Conservation (phyloP, 37 sponge, comb jelly and placozoan species). For the Aplysina aerophoba region DNA sequence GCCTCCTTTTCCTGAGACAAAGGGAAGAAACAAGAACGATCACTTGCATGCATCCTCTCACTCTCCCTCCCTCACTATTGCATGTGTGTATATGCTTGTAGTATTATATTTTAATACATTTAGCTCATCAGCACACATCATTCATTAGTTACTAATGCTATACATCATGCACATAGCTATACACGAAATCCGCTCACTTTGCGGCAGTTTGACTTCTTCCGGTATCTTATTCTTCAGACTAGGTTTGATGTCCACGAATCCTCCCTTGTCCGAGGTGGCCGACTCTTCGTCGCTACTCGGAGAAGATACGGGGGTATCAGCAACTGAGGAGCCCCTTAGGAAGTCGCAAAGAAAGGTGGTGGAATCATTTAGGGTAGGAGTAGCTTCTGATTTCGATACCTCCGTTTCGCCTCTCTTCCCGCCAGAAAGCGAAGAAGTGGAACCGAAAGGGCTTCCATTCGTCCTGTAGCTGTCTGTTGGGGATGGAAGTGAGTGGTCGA, state of each 20-base stretch:
- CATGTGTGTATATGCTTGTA: too few species aligned
- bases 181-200: constrained; percentile 50
- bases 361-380: neutral
- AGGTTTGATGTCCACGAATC: constrained; percentile 15
- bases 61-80: too few species aligned
- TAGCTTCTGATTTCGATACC: neutral
- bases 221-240: constrained; percentile 40
- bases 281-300: constrained; percentile 41
- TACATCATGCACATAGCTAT: too few species aligned
- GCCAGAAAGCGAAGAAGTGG: neutral
- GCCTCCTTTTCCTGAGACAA: constrained; percentile 74
- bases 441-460: neutral
- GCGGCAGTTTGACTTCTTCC: constrained; percentile 59
- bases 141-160: too few species aligned
- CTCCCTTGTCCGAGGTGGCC: neutral
- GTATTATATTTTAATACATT: too few species aligned
- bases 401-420: neutral
- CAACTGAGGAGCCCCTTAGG: constrained; percentile 26
- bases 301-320: constrained; percentile 44
- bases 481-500: constrained; percentile 14
- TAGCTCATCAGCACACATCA: too few species aligned
- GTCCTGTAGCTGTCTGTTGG: neutral
- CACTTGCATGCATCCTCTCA: too few species aligned
- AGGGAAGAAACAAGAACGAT: neutral
- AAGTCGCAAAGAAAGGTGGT: constrained; percentile 10